Conservation (phyloP, 2,888 invertebrate genomes). For the Nineta flava region DNA sequence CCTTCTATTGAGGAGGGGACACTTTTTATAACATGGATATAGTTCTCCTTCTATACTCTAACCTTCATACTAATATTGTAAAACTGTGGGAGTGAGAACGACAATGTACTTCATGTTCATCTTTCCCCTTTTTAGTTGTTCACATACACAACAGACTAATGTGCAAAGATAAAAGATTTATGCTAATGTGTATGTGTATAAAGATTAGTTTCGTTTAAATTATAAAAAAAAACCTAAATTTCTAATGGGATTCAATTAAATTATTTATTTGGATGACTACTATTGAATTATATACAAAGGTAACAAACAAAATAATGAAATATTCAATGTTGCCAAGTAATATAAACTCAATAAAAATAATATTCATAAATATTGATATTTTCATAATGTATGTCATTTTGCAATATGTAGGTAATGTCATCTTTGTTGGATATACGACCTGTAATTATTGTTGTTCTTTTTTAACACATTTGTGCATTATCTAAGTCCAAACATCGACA, state of each 20-base stretch:
- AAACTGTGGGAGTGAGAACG: too few relatives aligned
- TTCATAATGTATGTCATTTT: conserved; percentile 2
- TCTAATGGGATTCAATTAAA: neutral
- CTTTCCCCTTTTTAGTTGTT: too few relatives aligned
- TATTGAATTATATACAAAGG: conserved; percentile 12
- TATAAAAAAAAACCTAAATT: neutral
- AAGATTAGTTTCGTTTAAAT: too few relatives aligned
- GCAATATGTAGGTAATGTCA: neutral
- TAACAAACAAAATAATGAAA: conserved; percentile 7
- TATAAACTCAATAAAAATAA: neutral
- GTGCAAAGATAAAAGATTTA: too few relatives aligned
- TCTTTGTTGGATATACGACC: too few relatives aligned
- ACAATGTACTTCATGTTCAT: too few relatives aligned
- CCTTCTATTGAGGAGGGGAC: too few relatives aligned
- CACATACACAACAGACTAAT: too few relatives aligned
- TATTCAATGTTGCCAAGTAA: neutral
- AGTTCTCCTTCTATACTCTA: too few relatives aligned
- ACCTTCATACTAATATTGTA: too few relatives aligned
- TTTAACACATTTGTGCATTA: neutral
- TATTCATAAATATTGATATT: neutral
- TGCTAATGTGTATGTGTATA: too few relatives aligned
- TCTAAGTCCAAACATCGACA: neutral
- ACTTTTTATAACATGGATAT: too few relatives aligned
- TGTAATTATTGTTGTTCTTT: neutral
- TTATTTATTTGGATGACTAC: conserved; percentile 8